Evolutionary conservation across 2,113 vertebrate genomes (phyloP).

Genomic region (Plecturocebus donacophilus): DNA sequence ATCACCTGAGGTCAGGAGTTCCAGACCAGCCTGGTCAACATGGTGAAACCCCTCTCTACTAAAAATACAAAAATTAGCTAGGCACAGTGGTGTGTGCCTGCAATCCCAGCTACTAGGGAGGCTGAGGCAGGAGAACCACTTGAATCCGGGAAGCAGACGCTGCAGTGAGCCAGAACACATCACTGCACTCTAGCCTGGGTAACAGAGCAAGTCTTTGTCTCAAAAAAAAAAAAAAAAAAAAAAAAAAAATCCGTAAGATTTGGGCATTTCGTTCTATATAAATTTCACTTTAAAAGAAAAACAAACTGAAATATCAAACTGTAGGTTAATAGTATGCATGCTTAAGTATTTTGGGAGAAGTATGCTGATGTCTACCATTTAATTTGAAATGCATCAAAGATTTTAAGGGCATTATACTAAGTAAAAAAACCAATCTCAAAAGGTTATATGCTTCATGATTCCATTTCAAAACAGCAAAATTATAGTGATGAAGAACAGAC

Average conservation of each 20-base stretch:
- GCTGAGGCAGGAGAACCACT: no score
- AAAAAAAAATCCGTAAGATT: neutral
- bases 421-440: neutral
- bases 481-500: neutral
- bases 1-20: no score
- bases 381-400: conserved; percentile 15
- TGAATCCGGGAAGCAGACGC: no score
- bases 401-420: conserved; percentile 42
- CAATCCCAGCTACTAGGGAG: no score
- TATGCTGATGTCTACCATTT: conserved; percentile 18
- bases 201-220: no score
- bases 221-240: neutral
- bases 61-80: no score
- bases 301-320: conserved; percentile 26
- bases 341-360: neutral
- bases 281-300: conserved; percentile 46
- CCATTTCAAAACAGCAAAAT: conserved; percentile 57
- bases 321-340: neutral
- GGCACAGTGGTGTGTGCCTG: no score
- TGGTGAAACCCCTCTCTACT: no score
- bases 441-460: neutral
- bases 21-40: no score
- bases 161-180: no score
- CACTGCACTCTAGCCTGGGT: no score
- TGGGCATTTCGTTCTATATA: neutral